phyloP scores from a whole-genome alignment of 2,888 invertebrate species.

The Cheilosia grossa region DNA sequence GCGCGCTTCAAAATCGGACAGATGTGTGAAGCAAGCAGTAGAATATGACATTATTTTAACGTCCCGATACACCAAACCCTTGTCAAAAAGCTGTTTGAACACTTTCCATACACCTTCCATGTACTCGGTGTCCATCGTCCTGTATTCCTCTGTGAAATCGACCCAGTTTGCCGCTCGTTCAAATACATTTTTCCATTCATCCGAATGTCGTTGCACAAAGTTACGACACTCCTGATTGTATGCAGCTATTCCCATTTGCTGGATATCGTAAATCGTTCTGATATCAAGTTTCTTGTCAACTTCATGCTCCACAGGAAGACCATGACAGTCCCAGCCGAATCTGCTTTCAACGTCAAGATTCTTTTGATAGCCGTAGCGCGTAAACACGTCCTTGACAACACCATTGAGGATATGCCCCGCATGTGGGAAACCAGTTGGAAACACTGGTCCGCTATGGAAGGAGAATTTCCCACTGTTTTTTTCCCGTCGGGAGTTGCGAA shows the following conservation, averaged over 20 bases:
- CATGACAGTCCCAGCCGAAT: conserved; percentile 99
- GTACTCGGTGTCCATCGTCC: conserved; percentile 96
- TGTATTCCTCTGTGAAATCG: conserved; percentile 98
- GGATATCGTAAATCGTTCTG: conserved; percentile 96
- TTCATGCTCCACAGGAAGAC: conserved; percentile 95
- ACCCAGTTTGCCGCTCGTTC: conserved; percentile 97
- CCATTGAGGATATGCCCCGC: conserved; percentile 98
- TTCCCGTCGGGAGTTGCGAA: conserved; percentile 83
- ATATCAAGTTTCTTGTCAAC: conserved; percentile 93
- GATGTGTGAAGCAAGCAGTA: conserved; percentile 95
- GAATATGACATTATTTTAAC: conserved; percentile 99
- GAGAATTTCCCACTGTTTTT: conserved; percentile 86
- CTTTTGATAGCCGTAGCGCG: conserved; percentile 94
- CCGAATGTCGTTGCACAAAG: conserved; percentile 96
- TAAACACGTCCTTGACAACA: conserved; percentile 97
- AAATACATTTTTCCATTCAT: conserved; percentile 93
- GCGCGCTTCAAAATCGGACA: conserved; percentile 98
- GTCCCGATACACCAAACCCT: conserved; percentile 96
- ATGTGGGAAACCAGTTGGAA: conserved; percentile 98
- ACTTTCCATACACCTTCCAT: conserved; percentile 99
- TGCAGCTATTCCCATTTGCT: conserved; percentile 95
- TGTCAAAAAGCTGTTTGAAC: conserved; percentile 95
- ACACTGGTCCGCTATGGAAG: conserved; percentile 98
- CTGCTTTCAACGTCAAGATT: conserved; percentile 93
- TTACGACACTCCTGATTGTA: conserved; percentile 97